These are phyloP conservation scores for Tragelaphus strepsiceros DNA, from an alignment of 2,113 vertebrate species.

Conservation along the genomic window DNA sequence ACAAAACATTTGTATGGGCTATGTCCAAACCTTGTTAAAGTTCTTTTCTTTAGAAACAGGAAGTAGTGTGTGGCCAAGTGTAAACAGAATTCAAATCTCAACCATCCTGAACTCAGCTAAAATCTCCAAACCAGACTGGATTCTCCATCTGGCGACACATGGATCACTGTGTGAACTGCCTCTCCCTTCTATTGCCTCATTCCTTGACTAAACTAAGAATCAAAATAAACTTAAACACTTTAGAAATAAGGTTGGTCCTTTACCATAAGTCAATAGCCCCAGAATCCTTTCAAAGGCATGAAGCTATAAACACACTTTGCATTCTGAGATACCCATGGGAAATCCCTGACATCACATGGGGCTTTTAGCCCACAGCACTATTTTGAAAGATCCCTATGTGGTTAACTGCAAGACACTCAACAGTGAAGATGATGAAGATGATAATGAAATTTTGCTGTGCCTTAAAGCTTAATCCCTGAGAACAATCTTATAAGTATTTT, in stretches of 20 bases:
- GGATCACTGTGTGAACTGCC: background rate
- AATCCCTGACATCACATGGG: background rate
- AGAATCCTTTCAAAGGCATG: constrained; percentile 9
- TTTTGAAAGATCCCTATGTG: background rate
- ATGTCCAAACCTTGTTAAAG: constrained; percentile 48
- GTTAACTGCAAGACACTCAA: background rate
- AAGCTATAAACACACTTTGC: constrained; percentile 45
- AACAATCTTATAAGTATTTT: background rate
- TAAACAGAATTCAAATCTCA: constrained; percentile 61
- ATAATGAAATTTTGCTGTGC: background rate
- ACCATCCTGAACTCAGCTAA: constrained; percentile 49
- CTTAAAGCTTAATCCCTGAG: background rate
- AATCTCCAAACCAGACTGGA: background rate
- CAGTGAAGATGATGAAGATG: background rate
- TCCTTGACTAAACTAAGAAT: constrained; percentile 50
- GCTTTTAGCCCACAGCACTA: background rate
- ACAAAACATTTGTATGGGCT: constrained; percentile 53
- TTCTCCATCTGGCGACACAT: background rate
- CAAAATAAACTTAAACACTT: constrained; percentile 56
- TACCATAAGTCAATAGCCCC: background rate
- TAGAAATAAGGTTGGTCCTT: constrained; percentile 46
- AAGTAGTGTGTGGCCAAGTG: constrained; percentile 48
- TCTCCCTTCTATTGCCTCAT: background rate
- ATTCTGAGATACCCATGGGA: constrained; percentile 4
- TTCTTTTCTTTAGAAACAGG: constrained; percentile 65